Percentiles rank a stretch among this genome's conserved stretches.
phyloP scores from a whole-genome alignment of 2,888 invertebrate genomes.

The Uropetala carovei region DNA sequence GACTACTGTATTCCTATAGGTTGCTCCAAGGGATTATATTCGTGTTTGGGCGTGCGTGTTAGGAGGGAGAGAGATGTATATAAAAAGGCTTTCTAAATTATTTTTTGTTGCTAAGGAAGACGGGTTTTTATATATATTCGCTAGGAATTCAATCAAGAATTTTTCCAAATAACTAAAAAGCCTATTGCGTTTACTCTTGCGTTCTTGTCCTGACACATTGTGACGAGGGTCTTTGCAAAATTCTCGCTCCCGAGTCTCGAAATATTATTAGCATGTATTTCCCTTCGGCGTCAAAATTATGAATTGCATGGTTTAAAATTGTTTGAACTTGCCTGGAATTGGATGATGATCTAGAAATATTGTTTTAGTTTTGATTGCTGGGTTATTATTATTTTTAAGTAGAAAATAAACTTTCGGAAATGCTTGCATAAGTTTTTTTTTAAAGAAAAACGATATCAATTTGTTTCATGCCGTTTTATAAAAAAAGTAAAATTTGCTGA shows the following conservation, averaged over 20 bases:
- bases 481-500: too few species aligned
- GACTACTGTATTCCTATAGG: slow-evolving; percentile 44
- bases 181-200: neutral
- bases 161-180: neutral
- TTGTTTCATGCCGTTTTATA: too few species aligned
- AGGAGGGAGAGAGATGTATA: neutral
- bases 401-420: too few species aligned
- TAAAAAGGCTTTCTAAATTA: neutral
- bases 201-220: neutral
- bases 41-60: neutral
- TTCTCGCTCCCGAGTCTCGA: neutral
- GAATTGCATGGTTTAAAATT: neutral
- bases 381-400: too few species aligned
- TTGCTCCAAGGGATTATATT: neutral
- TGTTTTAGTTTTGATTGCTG: neutral
- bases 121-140: neutral
- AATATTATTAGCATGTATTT: neutral
- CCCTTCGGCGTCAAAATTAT: neutral
- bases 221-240: neutral
- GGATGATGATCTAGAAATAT: neutral
- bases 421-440: too few species aligned
- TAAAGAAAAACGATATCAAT: too few species aligned
- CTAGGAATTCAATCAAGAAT: neutral
- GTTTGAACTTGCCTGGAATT: neutral
- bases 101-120: neutral